phyloP scores from a whole-genome alignment of 1,140 invertebrate genomes.

The Heterodera schachtii region DNA sequence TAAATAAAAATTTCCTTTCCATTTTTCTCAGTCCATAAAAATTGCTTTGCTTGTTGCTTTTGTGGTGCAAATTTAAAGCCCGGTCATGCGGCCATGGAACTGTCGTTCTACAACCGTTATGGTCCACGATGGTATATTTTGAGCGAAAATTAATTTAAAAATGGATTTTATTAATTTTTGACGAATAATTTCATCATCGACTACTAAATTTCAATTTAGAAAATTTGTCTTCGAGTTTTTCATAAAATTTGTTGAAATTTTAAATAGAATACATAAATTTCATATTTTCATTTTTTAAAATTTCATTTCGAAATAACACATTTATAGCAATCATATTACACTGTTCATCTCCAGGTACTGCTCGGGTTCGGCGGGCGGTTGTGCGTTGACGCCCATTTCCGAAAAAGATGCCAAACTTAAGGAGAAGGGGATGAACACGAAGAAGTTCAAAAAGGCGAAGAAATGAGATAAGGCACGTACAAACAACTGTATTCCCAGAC shows the following conservation, averaged over 20 bases:
- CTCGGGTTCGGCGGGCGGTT: constrained; percentile 7
- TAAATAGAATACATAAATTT: no score
- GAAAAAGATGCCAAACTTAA: constrained; percentile 33
- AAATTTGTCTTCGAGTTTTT: no score
- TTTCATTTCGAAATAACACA: no score
- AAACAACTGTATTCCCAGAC: no score
- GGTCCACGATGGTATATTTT: constrained; percentile 29
- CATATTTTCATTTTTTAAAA: no score
- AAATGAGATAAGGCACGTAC: not conserved
- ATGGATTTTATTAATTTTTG: not conserved
- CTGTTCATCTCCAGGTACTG: not conserved
- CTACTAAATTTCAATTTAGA: no score
- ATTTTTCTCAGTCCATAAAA: constrained; percentile 29
- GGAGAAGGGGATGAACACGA: constrained; percentile 17
- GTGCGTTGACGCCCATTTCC: constrained; percentile 13
- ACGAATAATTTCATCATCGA: no score
- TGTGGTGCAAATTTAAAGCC: constrained; percentile 22
- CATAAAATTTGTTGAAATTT: no score
- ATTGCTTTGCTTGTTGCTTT: constrained; percentile 30
- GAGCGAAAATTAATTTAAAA: not conserved
- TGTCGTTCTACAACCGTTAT: constrained; percentile 33
- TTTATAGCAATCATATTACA: no score
- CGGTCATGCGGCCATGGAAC: constrained; percentile 28
- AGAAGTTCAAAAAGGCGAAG: constrained; percentile 18
- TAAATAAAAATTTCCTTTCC: no score